These are phyloP conservation scores for Seira ritae DNA, from an alignment of 2,888 invertebrate species.

Conservation along the genomic window DNA sequence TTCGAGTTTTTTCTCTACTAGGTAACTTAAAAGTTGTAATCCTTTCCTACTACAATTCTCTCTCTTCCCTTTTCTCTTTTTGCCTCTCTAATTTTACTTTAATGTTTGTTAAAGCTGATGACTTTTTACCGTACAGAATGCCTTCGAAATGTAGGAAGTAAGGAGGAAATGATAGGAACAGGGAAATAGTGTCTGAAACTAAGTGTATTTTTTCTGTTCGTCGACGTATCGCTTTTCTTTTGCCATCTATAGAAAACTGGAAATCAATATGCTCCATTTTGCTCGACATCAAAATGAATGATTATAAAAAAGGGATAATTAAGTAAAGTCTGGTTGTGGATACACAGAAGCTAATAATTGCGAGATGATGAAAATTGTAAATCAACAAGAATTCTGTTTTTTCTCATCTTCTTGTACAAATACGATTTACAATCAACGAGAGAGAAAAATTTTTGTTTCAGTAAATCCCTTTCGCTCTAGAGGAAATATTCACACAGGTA, in stretches of 20 bases:
- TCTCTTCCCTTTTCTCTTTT: not conserved
- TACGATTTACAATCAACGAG: not conserved
- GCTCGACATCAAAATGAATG: not conserved
- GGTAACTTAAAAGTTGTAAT: constrained; percentile 18
- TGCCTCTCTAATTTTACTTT: constrained; percentile 6
- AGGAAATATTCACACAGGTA: not conserved
- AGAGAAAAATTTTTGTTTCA: not conserved
- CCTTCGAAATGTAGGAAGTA: not conserved
- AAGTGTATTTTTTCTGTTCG: not conserved
- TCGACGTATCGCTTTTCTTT: not conserved
- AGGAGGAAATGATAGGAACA: constrained; percentile 5
- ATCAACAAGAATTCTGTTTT: not conserved
- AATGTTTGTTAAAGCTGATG: constrained; percentile 20
- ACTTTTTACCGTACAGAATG: not conserved
- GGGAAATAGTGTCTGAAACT: not conserved
- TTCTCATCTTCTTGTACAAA: not conserved
- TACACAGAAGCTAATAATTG: not conserved
- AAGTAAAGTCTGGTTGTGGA: not conserved
- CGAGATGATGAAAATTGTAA: not conserved
- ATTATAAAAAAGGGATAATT: constrained; percentile 10
- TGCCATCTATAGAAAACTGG: not conserved
- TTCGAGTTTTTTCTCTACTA: not conserved
- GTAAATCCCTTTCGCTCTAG: not conserved
- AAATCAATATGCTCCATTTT: constrained; percentile 3
- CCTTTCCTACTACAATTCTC: constrained; percentile 16